Conservation (phyloP, 2,797 vertebrate genomes). For the Anolis apletophallus region DNA sequence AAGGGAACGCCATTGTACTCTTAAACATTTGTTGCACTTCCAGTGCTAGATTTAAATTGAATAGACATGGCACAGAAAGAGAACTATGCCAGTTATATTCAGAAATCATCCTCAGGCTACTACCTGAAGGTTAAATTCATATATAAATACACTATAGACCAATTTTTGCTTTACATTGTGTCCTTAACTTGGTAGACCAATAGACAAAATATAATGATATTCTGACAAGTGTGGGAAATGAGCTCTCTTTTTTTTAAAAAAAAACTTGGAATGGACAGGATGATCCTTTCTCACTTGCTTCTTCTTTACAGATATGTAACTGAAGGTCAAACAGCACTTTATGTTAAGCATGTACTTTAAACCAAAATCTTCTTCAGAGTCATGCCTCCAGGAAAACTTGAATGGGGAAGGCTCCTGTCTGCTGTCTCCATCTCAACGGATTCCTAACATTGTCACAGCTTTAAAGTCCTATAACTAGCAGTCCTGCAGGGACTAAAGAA, state of each 20-base stretch:
- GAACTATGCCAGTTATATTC: neutral
- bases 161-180: neutral
- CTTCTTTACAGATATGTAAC: neutral
- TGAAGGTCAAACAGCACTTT: neutral
- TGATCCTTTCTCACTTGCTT: neutral
- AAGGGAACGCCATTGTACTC: neutral
- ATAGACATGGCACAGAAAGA: neutral
- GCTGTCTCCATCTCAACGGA: neutral
- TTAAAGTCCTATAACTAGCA: conserved; percentile 50
- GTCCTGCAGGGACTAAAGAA: conserved; percentile 48
- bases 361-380: conserved; percentile 14
- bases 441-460: conserved; percentile 62
- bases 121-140: neutral
- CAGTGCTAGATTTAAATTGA: conserved; percentile 1
- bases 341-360: conserved; percentile 3
- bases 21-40: conserved; percentile 4
- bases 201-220: neutral
- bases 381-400: conserved; percentile 16
- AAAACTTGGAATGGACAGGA: neutral
- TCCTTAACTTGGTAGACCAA: neutral
- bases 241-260: neutral
- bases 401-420: conserved; percentile 51
- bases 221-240: neutral
- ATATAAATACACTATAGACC: neutral
- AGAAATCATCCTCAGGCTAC: neutral